Evolutionary conservation across 2,888 invertebrate species (phyloP).

Genomic region (Parasteatoda lunata): DNA sequence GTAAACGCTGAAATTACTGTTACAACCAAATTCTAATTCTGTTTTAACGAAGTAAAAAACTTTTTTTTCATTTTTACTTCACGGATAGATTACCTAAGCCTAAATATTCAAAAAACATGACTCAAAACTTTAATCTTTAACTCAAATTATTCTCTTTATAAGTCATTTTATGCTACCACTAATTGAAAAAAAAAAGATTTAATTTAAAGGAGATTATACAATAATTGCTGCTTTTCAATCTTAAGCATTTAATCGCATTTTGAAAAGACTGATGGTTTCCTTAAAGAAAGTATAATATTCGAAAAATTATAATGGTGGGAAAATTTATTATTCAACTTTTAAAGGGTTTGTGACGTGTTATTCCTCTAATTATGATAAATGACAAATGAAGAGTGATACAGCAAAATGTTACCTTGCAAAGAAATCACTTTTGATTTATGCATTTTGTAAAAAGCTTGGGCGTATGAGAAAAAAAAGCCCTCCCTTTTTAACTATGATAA

Average conservation of each 20-base stretch:
- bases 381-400: neutral
- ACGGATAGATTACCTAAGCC: too few species aligned
- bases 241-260: neutral
- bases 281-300: neutral
- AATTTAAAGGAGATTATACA: neutral
- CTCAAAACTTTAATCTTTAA: too few species aligned
- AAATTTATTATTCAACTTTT: neutral
- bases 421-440: conserved; percentile 2
- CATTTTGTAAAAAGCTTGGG: neutral
- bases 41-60: too few species aligned
- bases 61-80: too few species aligned
- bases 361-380: conserved; percentile 2
- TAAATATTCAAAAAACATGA: too few species aligned
- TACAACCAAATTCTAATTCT: too few species aligned
- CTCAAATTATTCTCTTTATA: too few species aligned
- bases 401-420: neutral
- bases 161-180: too few species aligned
- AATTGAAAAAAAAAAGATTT: neutral
- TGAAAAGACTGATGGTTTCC: neutral
- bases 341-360: neutral
- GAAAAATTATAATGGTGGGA: neutral
- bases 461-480: neutral
- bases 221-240: neutral
- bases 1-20: too few species aligned
- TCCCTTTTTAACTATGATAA: neutral